Evolutionary conservation across 2,888 invertebrate genomes (phyloP), one percentile per base, ranked within the genome.

Genomic region (Bellardia bayeri): DNA sequence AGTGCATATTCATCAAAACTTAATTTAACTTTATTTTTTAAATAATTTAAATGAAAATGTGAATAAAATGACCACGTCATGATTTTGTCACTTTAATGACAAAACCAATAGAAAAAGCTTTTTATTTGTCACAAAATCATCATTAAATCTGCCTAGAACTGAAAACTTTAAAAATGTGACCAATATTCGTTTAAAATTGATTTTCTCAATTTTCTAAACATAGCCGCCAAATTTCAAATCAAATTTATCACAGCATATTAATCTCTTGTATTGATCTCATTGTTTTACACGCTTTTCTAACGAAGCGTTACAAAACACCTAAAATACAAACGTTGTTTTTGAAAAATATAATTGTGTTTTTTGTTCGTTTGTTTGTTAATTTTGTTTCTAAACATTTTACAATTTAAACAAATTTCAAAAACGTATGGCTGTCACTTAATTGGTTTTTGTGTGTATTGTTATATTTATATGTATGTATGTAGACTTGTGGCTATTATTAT

Each of bases 401-500:
- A 30, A 58, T 58, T 33, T 5, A 58, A 30, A 16, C 30, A 33
- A 63, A 37, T 61, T 63, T 63, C 37, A 37, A 9, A 9, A 9
- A 72, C 30, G 16, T 68, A 68, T 45, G n/a, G 37, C 51, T 63
- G 71, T 56, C 69, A 61, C 16, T 76, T 72, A 64, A 63, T 64
- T 76, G 58, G 58, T 71, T 13, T 3, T 45, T 45, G 45, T 71
- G 45, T 33, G 63, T 71, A 51, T 76, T 76, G 63, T 76, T 40
- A 4, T 51, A 14, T 45, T 0, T 45, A 13, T 45, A 11, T 23
- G 23, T 23, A 23, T 23, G 23, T 23, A 23, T 23, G 13, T 45
- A 56, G 9, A 14, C 33, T 5, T 69, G 78, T 76, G 78, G 64
- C 72, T 56, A 66, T 84, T 85, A 81, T 75, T 85, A 64, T 85